Percentiles rank a stretch among this genome's conserved stretches.
phyloP scores from a whole-genome alignment of 2,888 invertebrate species.

The Myopa tessellatipennis region DNA sequence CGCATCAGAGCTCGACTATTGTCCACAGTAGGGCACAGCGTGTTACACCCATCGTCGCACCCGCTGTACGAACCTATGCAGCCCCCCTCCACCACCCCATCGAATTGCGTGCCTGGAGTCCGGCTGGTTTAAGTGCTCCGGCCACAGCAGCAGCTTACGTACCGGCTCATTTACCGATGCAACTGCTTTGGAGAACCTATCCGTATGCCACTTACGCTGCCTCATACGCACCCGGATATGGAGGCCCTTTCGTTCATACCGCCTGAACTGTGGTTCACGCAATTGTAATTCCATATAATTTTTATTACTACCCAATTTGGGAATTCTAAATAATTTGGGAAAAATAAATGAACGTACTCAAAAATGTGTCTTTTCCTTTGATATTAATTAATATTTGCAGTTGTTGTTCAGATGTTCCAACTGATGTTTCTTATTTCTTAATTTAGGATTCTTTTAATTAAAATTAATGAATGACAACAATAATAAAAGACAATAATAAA shows the following conservation, averaged over 20 bases:
- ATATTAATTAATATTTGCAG: too few relatives aligned
- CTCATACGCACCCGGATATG: neutral
- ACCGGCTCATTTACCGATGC: constrained; percentile 6
- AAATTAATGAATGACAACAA: too few relatives aligned
- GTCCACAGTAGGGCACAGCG: constrained; percentile 66
- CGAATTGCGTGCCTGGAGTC: neutral
- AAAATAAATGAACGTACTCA: too few relatives aligned
- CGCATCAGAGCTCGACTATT: constrained; percentile 70
- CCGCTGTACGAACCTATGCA: constrained; percentile 50
- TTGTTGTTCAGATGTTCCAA: too few relatives aligned
- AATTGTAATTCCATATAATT: too few relatives aligned
- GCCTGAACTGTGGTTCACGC: neutral
- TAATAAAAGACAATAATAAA: too few relatives aligned
- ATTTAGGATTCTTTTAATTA: too few relatives aligned
- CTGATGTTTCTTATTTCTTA: too few relatives aligned
- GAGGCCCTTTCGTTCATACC: neutral
- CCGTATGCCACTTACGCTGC: neutral
- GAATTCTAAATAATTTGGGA: too few relatives aligned
- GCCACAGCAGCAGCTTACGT: neutral
- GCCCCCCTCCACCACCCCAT: neutral
- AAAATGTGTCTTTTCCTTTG: too few relatives aligned
- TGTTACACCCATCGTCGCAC: constrained; percentile 55
- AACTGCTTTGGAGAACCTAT: constrained; percentile 5
- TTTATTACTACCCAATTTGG: too few relatives aligned
- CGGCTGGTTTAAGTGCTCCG: neutral